phyloP scores from a whole-genome alignment of 2,888 invertebrate species.

The Drosophila rellima region DNA sequence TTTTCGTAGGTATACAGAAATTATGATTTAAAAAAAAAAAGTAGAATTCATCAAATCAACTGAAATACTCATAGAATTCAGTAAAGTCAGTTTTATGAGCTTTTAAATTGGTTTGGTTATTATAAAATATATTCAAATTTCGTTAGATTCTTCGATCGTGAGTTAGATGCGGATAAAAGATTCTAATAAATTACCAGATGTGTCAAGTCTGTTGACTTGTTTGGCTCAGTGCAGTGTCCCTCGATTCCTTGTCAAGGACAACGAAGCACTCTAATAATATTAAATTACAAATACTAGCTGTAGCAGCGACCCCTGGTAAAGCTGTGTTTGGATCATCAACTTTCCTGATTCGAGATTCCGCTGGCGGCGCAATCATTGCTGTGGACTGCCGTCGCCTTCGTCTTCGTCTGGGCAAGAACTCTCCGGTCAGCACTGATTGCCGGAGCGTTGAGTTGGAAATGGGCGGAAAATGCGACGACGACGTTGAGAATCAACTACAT shows the following conservation, averaged over 20 bases:
- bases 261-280: constrained; percentile 31
- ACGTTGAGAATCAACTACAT: constrained; percentile 44
- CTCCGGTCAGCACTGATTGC: constrained; percentile 56
- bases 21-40: too few species aligned
- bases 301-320: constrained; percentile 17
- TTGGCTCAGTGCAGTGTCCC: constrained; percentile 17
- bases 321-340: constrained; percentile 8
- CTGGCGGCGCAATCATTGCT: constrained; percentile 20
- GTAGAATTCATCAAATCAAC: too few species aligned
- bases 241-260: constrained; percentile 15
- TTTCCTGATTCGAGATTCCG: constrained; percentile 20
- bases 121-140: too few species aligned
- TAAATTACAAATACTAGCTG: constrained; percentile 24
- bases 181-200: neutral
- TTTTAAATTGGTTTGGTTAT: too few species aligned
- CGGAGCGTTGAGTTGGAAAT: constrained; percentile 36
- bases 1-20: too few species aligned
- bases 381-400: neutral
- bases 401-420: constrained; percentile 6
- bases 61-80: too few species aligned
- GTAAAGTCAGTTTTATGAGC: too few species aligned
- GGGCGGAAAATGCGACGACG: constrained; percentile 11
- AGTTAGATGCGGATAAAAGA: neutral
- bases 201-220: neutral
- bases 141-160: too few species aligned